phyloP scores from a whole-genome alignment of 2,113 vertebrate species.

The Proterorhinus semilunaris region DNA sequence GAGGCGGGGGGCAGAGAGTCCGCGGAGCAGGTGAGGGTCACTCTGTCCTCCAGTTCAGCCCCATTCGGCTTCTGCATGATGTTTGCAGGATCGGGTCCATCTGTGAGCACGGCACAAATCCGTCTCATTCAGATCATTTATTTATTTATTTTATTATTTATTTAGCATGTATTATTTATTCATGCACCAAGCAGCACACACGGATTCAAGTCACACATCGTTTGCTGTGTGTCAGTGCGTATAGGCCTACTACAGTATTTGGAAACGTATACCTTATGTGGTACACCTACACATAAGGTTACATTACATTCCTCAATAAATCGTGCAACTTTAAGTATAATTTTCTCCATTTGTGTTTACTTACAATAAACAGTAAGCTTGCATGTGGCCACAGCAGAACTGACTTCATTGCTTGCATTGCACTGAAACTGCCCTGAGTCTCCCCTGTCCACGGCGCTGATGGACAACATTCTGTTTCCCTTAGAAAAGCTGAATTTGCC shows the following conservation, averaged over 20 bases:
- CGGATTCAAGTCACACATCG: no score
- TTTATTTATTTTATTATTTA: no score
- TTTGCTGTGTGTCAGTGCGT: no score
- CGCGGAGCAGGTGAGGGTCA: constrained; percentile 32
- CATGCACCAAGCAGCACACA: no score
- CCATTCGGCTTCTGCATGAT: constrained; percentile 19
- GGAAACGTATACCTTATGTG: no score
- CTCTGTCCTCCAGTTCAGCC: constrained; percentile 31
- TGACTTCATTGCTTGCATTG: constrained; percentile 31
- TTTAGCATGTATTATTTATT: no score
- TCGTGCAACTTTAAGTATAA: background rate
- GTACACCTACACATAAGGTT: no score
- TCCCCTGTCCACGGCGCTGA: constrained; percentile 22
- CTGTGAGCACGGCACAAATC: constrained; percentile 7
- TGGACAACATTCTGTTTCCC: constrained; percentile 28
- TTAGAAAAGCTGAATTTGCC: constrained; percentile 27
- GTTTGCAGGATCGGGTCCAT: constrained; percentile 35
- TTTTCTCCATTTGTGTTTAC: background rate
- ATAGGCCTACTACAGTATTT: no score
- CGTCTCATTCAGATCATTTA: no score
- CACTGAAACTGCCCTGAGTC: constrained; percentile 35
- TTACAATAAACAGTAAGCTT: constrained; percentile 34
- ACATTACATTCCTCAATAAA: no score
- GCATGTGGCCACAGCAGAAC: constrained; percentile 19
- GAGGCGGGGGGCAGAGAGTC: constrained; percentile 31